phyloP scores from a whole-genome alignment of 1,140 invertebrate genomes.

The Cydia strobilella region DNA sequence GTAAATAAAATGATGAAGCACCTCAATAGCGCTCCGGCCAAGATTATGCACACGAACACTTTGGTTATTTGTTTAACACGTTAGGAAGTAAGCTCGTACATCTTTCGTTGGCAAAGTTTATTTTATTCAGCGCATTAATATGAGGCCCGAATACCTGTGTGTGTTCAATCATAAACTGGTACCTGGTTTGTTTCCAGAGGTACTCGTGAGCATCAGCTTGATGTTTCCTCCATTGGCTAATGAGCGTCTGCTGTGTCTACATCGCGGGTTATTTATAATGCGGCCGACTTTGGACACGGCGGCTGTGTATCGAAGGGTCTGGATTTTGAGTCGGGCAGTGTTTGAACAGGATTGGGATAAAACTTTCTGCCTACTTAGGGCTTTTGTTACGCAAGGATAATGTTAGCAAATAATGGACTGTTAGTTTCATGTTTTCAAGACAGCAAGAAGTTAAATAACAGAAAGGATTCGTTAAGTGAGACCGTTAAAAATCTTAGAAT shows the following conservation, averaged over 20 bases:
- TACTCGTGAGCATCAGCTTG: slow-evolving; percentile 48
- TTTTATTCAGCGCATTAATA: slow-evolving; percentile 74
- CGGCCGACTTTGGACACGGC: slow-evolving; percentile 23
- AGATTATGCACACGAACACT: slow-evolving; percentile 60
- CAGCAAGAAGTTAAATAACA: not conserved
- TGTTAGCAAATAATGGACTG: not conserved
- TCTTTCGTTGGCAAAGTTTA: slow-evolving; percentile 65
- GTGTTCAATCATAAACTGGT: slow-evolving; percentile 75
- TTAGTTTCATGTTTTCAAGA: not conserved
- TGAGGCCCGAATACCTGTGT: slow-evolving; percentile 69
- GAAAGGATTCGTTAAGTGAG: not conserved
- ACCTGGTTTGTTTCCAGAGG: slow-evolving; percentile 75
- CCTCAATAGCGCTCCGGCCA: slow-evolving; percentile 66
- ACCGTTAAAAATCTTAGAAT: not conserved
- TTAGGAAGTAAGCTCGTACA: slow-evolving; percentile 54
- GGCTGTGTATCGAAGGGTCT: slow-evolving; percentile 18
- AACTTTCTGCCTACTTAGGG: not conserved
- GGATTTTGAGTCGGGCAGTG: not conserved
- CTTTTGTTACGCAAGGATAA: not conserved
- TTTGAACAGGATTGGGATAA: slow-evolving; percentile 11
- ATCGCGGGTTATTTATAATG: slow-evolving; percentile 18
- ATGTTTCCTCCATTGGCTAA: slow-evolving; percentile 53
- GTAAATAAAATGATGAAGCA: slow-evolving; percentile 78
- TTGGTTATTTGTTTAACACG: slow-evolving; percentile 72
- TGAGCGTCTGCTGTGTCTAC: slow-evolving; percentile 39